phyloP scores from a whole-genome alignment of 2,113 vertebrate species.

The Zapornia atra region DNA sequence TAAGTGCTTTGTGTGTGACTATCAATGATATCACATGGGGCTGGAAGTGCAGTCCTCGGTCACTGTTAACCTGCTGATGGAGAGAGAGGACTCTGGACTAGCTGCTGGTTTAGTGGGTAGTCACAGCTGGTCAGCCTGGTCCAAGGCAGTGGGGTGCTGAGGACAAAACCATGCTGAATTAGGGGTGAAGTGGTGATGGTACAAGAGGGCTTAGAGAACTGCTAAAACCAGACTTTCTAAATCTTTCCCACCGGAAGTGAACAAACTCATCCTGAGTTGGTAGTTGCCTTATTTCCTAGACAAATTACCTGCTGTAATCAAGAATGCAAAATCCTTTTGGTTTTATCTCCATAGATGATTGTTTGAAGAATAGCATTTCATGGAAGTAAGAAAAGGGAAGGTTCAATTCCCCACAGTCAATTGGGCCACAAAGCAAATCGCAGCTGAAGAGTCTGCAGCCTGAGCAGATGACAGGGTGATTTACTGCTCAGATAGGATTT shows the following conservation, averaged over 20 bases:
- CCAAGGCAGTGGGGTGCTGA: background rate
- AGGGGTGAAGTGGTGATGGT: background rate
- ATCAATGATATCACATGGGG: rapidly evolving
- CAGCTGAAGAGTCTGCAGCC: background rate
- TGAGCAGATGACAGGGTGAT: background rate
- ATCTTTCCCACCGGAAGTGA: background rate
- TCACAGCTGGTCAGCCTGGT: background rate
- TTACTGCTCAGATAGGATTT: background rate
- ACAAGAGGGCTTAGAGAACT: background rate
- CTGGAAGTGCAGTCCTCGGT: background rate
- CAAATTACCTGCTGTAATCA: background rate
- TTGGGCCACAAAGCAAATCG: rapidly evolving
- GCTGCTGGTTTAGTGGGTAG: background rate
- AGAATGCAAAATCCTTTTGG: background rate
- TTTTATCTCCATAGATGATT: background rate
- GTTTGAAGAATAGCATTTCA: background rate
- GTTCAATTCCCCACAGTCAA: background rate
- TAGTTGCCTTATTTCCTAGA: background rate
- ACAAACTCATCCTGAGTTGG: background rate
- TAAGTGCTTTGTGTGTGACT: background rate
- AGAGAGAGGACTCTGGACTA: background rate
- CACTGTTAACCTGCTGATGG: background rate
- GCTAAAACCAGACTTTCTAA: background rate
- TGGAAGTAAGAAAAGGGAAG: background rate
- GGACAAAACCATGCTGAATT: background rate